Base-by-base conservation (phyloP, 2,113 vertebrate species). In the Suricata suricatta region DNA sequence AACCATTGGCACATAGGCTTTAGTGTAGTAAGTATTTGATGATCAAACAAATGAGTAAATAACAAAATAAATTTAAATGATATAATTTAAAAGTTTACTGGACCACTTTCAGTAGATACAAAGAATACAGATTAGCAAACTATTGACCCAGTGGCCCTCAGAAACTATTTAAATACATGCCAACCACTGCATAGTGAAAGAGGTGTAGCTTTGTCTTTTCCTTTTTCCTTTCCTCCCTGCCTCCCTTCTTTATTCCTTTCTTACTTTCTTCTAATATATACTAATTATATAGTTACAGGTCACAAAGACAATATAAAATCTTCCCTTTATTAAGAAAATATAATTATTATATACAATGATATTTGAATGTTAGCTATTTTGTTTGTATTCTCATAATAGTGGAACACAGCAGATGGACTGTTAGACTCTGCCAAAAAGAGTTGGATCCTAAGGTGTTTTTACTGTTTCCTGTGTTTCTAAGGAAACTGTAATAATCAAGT, bases 401-500 rank as follows among this genome's bases (percentile, higher is more conserved):
- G 83, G 76, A 95, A 89, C 38, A 93, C 82, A 97, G 69, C 88
- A 97, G 68, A 96, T 87, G 72, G 82, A 84, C 41, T 69, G 7
- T 50, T 80, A 92, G 50, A 81, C 17, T 92, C 44, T 95, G 88
- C 91, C 95, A 96, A 84, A 92, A 93, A 29, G n/a, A 63, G 44
- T 95, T 96, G 33, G 68, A 93, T 93, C 89, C 41, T 92, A 83
- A 95, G 93, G 96, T 88, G 80, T 81, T 97, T 92, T 88, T 96
- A 95, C 66, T 97, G 44, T 90, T 97, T 98, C 35, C 47, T 0
- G 0, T 95, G 87, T 95, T 95, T 96, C 91, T 95, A 96, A 94
- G 91, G 50, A 97, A 95, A 97, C 74, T 92, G 35, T 82, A 95
- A 92, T 95, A 95, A 97, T 96, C 68, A 96, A 94, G 86, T 71